A percentile compares a stretch with the other conserved stretches of the same genome.
Conservation (phyloP, 2,888 invertebrate genomes). For the Scaptomyza caliginosa region DNA sequence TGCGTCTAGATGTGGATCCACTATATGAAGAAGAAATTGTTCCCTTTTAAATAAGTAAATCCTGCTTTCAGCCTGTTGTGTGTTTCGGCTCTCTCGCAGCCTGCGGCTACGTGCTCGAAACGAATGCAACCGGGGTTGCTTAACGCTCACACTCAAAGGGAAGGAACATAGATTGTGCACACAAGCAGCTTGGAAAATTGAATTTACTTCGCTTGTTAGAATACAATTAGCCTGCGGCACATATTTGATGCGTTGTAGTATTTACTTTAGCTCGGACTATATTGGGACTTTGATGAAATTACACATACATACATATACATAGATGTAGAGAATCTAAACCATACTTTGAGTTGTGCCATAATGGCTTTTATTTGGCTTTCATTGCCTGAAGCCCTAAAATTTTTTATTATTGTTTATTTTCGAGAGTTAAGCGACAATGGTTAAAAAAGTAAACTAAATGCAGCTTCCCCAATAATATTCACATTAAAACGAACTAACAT, state of each 20-base stretch:
- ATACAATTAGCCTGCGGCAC: slow-evolving; percentile 81
- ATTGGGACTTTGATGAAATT: slow-evolving; percentile 54
- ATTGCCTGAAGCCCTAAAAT: slow-evolving; percentile 19
- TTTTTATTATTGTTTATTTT: not conserved
- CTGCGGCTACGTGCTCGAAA: slow-evolving; percentile 60
- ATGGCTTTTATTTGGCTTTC: slow-evolving; percentile 28
- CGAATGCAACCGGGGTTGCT: slow-evolving; percentile 71
- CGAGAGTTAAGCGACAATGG: slow-evolving; percentile 18
- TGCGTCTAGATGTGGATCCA: slow-evolving; percentile 67
- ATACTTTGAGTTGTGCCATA: slow-evolving; percentile 5
- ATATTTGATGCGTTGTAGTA: slow-evolving; percentile 41
- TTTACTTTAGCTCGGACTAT: slow-evolving; percentile 59
- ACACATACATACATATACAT: slow-evolving; percentile 46
- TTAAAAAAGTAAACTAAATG: slow-evolving; percentile 7
- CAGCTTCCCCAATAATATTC: slow-evolving; percentile 26
- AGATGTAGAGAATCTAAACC: slow-evolving; percentile 25
- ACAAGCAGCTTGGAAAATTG: slow-evolving; percentile 79
- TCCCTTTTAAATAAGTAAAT: slow-evolving; percentile 44
- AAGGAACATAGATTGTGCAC: slow-evolving; percentile 27
- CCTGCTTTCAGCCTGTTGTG: not conserved
- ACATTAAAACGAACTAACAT: slow-evolving; percentile 13
- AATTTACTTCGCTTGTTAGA: slow-evolving; percentile 82
- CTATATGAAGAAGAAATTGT: slow-evolving; percentile 80
- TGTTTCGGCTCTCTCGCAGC: slow-evolving; percentile 1
- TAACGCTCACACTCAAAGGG: slow-evolving; percentile 1